phyloP scores from a whole-genome alignment of 2,888 invertebrate genomes.

The Ashinkailepas kermadecensis region DNA sequence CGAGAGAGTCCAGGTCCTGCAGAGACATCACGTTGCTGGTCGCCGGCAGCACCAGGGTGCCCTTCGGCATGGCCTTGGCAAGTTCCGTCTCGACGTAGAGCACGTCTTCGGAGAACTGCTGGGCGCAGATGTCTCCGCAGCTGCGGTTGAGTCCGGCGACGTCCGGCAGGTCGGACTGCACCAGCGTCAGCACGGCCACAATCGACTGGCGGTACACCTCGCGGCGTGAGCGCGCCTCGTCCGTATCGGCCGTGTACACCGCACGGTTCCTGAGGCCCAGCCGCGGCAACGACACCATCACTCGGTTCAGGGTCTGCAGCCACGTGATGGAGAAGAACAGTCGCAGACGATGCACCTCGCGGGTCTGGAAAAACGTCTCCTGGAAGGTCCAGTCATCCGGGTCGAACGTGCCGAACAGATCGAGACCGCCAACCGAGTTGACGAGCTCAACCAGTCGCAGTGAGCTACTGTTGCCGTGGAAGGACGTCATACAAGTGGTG shows the following conservation, averaged over 20 bases:
- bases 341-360: neutral
- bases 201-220: neutral
- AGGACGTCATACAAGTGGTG: neutral
- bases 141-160: neutral
- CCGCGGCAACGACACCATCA: neutral
- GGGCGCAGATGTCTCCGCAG: neutral
- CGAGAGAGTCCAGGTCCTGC: neutral
- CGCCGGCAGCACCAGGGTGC: neutral
- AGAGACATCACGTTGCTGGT: neutral
- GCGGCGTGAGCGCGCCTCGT: neutral
- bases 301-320: neutral
- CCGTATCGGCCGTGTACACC: neutral
- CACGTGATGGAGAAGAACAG: conserved; percentile 16
- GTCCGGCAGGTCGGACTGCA: neutral
- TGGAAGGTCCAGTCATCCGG: neutral
- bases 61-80: neutral
- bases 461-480: neutral
- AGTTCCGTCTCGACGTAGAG: neutral
- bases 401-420: neutral
- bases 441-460: neutral
- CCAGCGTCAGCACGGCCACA: neutral
- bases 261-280: neutral
- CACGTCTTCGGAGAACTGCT: neutral
- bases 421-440: neutral
- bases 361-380: neutral